These are phyloP conservation scores for Automeris io DNA, from an alignment of 2,888 invertebrate species.

Conservation along the genomic window DNA sequence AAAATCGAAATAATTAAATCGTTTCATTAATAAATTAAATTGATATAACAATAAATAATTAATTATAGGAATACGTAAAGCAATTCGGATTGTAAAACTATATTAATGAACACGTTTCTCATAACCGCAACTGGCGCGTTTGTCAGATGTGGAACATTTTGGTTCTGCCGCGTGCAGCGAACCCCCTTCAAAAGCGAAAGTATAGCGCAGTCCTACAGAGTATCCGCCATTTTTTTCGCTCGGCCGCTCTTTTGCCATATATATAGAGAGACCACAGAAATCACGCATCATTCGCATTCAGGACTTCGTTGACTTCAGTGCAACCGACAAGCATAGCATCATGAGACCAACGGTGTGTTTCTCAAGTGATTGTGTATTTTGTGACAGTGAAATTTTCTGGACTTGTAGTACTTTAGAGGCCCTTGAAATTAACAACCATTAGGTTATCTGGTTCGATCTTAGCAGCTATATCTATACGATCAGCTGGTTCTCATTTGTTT, in stretches of 20 bases:
- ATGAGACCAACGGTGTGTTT: slow-evolving; percentile 75
- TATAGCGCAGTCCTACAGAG: slow-evolving; percentile 68
- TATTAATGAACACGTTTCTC: background rate
- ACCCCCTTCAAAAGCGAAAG: slow-evolving; percentile 74
- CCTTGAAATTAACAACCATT: background rate
- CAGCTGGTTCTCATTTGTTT: no score
- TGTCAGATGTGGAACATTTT: slow-evolving; percentile 57
- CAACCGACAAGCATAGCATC: slow-evolving; percentile 71
- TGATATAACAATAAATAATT: no score
- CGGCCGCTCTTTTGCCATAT: slow-evolving; percentile 69
- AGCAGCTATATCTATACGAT: no score
- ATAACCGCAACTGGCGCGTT: slow-evolving; percentile 27
- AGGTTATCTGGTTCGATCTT: no score
- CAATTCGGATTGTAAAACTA: no score
- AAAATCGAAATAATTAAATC: no score
- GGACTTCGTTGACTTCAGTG: slow-evolving; percentile 75
- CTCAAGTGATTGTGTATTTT: slow-evolving; percentile 37
- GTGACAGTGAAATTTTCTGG: slow-evolving; percentile 12
- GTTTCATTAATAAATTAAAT: no score
- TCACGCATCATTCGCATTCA: slow-evolving; percentile 76
- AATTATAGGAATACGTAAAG: no score
- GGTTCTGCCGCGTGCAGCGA: slow-evolving; percentile 39
- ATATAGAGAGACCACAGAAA: slow-evolving; percentile 62
- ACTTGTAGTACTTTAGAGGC: background rate
- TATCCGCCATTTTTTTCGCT: slow-evolving; percentile 64